Base-by-base conservation (phyloP, 2,888 invertebrate species). In the Azorinus chamasolen region DNA sequence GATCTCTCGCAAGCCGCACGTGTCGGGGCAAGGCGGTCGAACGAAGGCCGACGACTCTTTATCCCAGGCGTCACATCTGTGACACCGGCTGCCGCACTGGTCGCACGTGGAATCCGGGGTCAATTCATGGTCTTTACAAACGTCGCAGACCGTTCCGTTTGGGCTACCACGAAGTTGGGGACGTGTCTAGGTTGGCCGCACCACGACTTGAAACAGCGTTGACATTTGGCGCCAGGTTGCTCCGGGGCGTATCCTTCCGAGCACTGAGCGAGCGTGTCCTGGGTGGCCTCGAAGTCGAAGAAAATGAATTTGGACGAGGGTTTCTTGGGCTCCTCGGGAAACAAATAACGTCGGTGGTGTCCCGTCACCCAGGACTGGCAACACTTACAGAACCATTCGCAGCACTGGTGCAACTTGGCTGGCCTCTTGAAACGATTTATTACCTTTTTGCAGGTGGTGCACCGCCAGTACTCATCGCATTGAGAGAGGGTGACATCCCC, bases 1-100 rank as follows among this genome's bases (percentile, higher is more conserved):
- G 24, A 45, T 22, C 46, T 81, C 77, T 45, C 80, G 59, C n/a
- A 55, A 63, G 2, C 72, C 74, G 53, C 78, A 81, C 18, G 50
- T 58, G 22, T 51, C 64, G 41, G 61, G 51, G 58, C 74, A 76
- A 4, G 80, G 76, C n/a, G 12, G 54, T 57, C 22, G 32, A 25
- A n/a, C 25, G 27, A 12, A 50, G 46, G 43, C 63, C 37, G 53
- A 57, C 66, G 41, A 18, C n/a, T 70, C 58, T n/a, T 63, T 57
- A 14, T 58, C 53, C 16, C 55, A 57, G 43, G 54, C 51, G 12
- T 58, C 63, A 53, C 71, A 68, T 48, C 39, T 18, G 3, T 32
- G 27, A 46, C 74, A 69, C 41, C 73, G 48, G 41, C 25, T 43
- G n/a, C 68, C 58, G 22, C 74, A 63, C 20, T 39, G 10, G 32